Evolutionary conservation across 2,113 vertebrate species (phyloP).

Genomic region (Rafetus swinhoei): DNA sequence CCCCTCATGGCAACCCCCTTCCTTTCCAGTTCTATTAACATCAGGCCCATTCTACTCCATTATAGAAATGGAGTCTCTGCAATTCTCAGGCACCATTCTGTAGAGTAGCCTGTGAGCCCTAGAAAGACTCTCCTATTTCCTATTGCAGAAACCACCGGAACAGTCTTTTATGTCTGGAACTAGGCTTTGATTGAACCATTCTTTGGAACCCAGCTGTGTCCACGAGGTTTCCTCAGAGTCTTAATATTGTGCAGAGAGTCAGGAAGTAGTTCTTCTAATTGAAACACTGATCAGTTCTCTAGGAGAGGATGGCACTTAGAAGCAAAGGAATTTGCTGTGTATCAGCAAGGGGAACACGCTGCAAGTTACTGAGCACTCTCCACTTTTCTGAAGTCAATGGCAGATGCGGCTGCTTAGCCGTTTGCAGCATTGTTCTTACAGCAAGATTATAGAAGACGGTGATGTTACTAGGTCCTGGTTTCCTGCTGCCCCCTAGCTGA

Average conservation of each 20-base stretch:
- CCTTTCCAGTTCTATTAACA: not conserved
- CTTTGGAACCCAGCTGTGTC: not conserved
- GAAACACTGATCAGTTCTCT: not conserved
- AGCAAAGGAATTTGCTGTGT: not conserved
- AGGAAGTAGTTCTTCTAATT: not conserved
- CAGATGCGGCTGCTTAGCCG: not conserved
- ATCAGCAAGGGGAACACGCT: not conserved
- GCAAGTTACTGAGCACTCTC: not conserved
- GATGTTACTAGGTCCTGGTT: not conserved
- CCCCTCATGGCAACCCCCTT: not conserved
- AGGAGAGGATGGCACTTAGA: not conserved
- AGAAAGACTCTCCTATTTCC: not conserved
- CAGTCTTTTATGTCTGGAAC: rapidly evolving
- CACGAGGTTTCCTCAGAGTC: not conserved
- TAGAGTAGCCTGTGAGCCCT: not conserved
- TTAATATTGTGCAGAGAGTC: not conserved
- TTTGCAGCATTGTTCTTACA: not conserved
- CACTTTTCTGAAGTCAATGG: not conserved
- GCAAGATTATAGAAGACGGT: not conserved
- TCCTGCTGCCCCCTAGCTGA: not conserved
- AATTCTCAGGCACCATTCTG: not conserved
- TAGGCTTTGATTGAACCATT: not conserved
- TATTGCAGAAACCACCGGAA: not conserved
- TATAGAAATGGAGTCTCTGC: not conserved
- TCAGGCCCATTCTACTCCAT: not conserved